Evolutionary conservation across 1,140 invertebrate species (phyloP).

Genomic region (Aethina tumida): DNA sequence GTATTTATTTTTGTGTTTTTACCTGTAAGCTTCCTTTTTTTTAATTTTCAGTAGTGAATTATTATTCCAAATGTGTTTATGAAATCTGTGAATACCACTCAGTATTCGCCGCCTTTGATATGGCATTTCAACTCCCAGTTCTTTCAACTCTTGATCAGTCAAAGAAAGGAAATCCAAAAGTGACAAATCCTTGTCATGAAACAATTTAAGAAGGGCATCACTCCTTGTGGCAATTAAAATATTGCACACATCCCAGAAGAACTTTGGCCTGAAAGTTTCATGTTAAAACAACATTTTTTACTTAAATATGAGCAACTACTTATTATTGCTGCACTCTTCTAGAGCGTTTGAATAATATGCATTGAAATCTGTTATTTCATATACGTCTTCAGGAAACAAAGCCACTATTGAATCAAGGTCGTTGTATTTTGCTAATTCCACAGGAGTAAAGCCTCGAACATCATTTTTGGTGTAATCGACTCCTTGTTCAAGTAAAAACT

Average conservation of each 20-base stretch:
- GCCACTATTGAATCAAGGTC: slow-evolving; percentile 35
- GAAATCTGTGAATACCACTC: slow-evolving; percentile 36
- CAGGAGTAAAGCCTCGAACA: slow-evolving; percentile 35
- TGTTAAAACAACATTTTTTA: background rate
- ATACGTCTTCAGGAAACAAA: slow-evolving; percentile 30
- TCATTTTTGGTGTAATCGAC: slow-evolving; percentile 33
- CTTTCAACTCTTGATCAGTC: slow-evolving; percentile 30
- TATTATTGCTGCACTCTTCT: too few relatives aligned
- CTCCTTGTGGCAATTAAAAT: slow-evolving; percentile 34
- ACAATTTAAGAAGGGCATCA: slow-evolving; percentile 30
- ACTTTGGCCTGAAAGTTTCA: slow-evolving; percentile 33
- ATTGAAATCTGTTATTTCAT: slow-evolving; percentile 6
- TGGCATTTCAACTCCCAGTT: slow-evolving; percentile 34
- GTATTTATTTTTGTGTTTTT: slow-evolving; percentile 5
- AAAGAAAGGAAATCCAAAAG: slow-evolving; percentile 37
- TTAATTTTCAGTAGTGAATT: slow-evolving; percentile 23
- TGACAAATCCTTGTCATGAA: slow-evolving; percentile 32
- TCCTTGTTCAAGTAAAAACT: slow-evolving; percentile 34
- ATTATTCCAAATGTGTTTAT: slow-evolving; percentile 25
- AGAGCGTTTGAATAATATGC: slow-evolving; percentile 1
- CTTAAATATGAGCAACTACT: too few relatives aligned
- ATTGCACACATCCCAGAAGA: slow-evolving; percentile 35
- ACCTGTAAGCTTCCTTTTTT: slow-evolving; percentile 19
- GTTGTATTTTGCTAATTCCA: slow-evolving; percentile 36
- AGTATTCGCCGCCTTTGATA: slow-evolving; percentile 37